Evolutionary conservation across 1,140 invertebrate genomes (phyloP).

Genomic region (Diabrotica undecimpunctata): DNA sequence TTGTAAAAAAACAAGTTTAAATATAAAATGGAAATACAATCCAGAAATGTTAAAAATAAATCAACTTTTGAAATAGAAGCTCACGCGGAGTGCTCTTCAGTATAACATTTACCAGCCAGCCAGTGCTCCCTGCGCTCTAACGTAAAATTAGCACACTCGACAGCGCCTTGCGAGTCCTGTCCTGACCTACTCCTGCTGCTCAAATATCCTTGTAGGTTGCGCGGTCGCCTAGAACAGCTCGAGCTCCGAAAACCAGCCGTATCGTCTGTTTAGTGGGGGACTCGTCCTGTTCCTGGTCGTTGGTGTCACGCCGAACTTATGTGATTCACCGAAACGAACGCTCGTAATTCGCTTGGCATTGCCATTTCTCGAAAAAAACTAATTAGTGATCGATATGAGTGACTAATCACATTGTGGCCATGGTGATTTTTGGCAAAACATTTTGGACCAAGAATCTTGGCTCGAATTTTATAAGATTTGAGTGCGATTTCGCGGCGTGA

Average conservation of each 20-base stretch:
- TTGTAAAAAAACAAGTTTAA: no score
- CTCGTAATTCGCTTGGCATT: no score
- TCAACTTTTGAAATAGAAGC: no score
- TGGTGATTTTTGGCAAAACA: background rate
- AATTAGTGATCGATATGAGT: background rate
- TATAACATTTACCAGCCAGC: no score
- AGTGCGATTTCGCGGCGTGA: background rate
- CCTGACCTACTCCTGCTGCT: slow-evolving; percentile 17
- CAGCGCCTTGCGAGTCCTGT: background rate
- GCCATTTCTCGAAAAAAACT: no score
- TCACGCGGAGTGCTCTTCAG: no score
- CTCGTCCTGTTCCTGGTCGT: background rate
- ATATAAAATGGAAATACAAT: no score
- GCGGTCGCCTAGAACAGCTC: slow-evolving; percentile 27
- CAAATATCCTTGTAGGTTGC: slow-evolving; percentile 19
- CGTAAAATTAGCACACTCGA: background rate
- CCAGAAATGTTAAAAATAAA: no score
- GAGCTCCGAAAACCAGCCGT: slow-evolving; percentile 20
- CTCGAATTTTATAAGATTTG: no score
- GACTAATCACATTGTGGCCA: background rate
- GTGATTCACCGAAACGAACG: background rate
- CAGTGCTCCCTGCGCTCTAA: no score
- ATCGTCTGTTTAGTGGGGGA: slow-evolving; percentile 18
- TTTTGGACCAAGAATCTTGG: background rate
- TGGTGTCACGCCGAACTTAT: background rate